These are phyloP conservation scores for Melanostigma gelatinosum DNA, from an alignment of 2,113 vertebrate genomes.

Conservation along the genomic window DNA sequence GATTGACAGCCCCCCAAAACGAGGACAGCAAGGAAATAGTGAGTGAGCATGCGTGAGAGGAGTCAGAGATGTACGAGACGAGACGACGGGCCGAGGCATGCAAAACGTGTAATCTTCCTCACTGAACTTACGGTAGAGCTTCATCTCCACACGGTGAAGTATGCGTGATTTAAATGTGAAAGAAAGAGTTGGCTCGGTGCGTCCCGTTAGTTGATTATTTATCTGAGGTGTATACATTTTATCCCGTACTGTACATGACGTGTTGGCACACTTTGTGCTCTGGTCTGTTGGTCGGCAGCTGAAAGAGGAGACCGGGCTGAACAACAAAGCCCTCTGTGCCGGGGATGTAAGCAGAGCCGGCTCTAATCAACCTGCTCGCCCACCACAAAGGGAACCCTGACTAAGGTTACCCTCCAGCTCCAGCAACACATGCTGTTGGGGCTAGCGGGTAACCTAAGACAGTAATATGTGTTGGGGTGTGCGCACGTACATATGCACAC, in stretches of 20 bases:
- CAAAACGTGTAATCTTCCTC: background rate
- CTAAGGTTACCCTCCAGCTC: conserved; percentile 75
- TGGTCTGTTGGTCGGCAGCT: conserved; percentile 56
- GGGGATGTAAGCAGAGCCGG: conserved; percentile 72
- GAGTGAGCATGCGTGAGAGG: background rate
- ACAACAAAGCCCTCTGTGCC: conserved; percentile 75
- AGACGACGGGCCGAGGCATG: background rate
- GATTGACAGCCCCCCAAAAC: too few species aligned
- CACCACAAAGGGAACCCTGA: conserved; percentile 80
- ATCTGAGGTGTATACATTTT: background rate
- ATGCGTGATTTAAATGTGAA: background rate
- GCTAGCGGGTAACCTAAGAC: conserved; percentile 66
- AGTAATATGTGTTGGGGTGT: conserved; percentile 41
- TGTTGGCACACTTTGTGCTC: conserved; percentile 45
- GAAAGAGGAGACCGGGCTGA: conserved; percentile 74
- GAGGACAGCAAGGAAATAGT: too few species aligned
- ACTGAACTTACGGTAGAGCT: background rate
- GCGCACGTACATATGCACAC: conserved; percentile 15
- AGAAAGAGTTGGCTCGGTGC: background rate
- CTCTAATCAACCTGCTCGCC: conserved; percentile 75
- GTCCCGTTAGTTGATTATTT: background rate
- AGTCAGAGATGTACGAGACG: background rate
- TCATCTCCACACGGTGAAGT: background rate
- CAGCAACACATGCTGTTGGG: conserved; percentile 58
- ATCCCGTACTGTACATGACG: conserved; percentile 1